Percentiles rank a stretch among this genome's conserved stretches.
Evolutionary conservation across 2,888 invertebrate genomes (phyloP).

Genomic region (Drosophila hamatofila): DNA sequence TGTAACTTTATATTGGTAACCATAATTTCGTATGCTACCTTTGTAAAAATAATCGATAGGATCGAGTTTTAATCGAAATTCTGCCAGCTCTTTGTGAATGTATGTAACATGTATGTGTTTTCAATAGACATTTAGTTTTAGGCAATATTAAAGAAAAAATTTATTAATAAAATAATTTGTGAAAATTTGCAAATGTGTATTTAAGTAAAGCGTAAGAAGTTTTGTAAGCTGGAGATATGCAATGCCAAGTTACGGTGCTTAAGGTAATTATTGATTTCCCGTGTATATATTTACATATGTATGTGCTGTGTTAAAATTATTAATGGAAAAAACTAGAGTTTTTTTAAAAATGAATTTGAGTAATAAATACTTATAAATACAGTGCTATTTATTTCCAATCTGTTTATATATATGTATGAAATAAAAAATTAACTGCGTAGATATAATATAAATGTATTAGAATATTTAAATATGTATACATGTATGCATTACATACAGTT

Average conservation of each 20-base stretch:
- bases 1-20: too few species aligned
- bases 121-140: constrained; percentile 60
- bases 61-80: neutral
- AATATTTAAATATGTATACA: too few species aligned
- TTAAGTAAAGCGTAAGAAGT: constrained; percentile 34
- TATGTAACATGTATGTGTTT: constrained; percentile 37
- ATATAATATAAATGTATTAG: too few species aligned
- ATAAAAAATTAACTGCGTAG: too few species aligned
- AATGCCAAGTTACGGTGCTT: constrained; percentile 40
- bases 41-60: neutral
- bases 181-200: constrained; percentile 56
- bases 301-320: too few species aligned
- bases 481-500: too few species aligned
- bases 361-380: too few species aligned
- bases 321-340: too few species aligned
- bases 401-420: too few species aligned
- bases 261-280: constrained; percentile 42
- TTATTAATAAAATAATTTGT: constrained; percentile 39
- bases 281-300: neutral
- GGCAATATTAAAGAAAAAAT: constrained; percentile 56
- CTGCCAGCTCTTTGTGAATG: constrained; percentile 16
- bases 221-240: constrained; percentile 45
- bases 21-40: neutral
- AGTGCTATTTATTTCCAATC: too few species aligned
- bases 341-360: too few species aligned